These are phyloP conservation scores for Ophiothrix spiculata DNA, from an alignment of 35 echinoderm and acorn worm genomes.

Conservation along the genomic window DNA sequence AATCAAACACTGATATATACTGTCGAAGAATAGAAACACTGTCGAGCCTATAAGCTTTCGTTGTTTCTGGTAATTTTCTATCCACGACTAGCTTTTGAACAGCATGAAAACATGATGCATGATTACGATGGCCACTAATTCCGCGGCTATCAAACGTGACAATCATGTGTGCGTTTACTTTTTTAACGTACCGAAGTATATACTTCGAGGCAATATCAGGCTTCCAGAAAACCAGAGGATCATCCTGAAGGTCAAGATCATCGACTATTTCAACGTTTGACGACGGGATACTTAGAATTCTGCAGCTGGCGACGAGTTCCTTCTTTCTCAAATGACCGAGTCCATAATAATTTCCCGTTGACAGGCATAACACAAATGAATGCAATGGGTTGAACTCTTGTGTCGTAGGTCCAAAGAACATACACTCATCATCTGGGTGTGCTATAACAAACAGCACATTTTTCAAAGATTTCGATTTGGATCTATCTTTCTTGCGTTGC, in stretches of 20 bases:
- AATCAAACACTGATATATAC: slow-evolving; percentile 59
- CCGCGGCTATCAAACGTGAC: slow-evolving; percentile 84
- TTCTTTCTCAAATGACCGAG: slow-evolving; percentile 50
- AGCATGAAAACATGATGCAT: slow-evolving; percentile 64
- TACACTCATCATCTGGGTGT: slow-evolving; percentile 90
- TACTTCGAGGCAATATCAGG: slow-evolving; percentile 30
- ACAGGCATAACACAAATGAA: slow-evolving; percentile 56
- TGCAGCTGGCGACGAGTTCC: slow-evolving; percentile 69
- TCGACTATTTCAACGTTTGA: slow-evolving; percentile 58
- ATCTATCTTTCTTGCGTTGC: neutral
- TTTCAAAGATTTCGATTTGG: neutral
- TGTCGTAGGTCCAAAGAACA: slow-evolving; percentile 80
- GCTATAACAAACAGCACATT: slow-evolving; percentile 75
- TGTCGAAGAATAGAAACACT: slow-evolving; percentile 55
- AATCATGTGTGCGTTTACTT: slow-evolving; percentile 31
- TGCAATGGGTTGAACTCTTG: slow-evolving; percentile 7
- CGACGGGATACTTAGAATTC: slow-evolving; percentile 57
- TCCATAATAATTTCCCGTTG: slow-evolving; percentile 70
- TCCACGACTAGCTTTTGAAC: neutral
- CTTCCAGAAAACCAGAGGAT: slow-evolving; percentile 66
- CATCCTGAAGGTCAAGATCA: slow-evolving; percentile 61
- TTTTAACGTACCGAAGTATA: slow-evolving; percentile 52
- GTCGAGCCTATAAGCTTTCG: slow-evolving; percentile 53
- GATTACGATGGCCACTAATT: slow-evolving; percentile 67
- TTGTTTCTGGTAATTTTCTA: slow-evolving; percentile 29